Evolutionary conservation across 1,140 invertebrate species (phyloP), one percentile per base, ranked within the genome.

Genomic region (Rhyacophila brunnea): DNA sequence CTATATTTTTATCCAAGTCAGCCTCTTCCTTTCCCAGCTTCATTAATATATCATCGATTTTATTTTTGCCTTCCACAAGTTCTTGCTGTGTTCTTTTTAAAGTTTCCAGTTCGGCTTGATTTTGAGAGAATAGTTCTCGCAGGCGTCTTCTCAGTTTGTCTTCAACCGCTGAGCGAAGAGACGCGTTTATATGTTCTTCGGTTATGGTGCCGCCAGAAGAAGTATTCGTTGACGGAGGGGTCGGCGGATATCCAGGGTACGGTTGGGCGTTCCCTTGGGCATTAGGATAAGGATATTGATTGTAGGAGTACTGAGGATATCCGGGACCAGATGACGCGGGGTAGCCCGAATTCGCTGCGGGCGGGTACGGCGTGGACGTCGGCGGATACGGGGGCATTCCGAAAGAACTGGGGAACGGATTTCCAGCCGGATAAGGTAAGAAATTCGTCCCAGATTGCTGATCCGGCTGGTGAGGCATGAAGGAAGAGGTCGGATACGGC

Each of bases 101-200:
- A 10, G 93, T 95, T 71, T 97, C 91, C 60, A 96, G 82, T 78
- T 98, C 95, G 11, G 93, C 95, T 80, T 93, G 85, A 64, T 90
- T 86, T 73, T 96, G 92, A 60, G 89, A 90, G 65, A 91, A 90
- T 68, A 92, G 88, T 71, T 99, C 96, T 60, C 91, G 87, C 40
- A 98, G 80, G 57, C 89, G 83, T 53, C 92, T 81, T 66, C 88
- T 85, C 48, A 99, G 67, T 80, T 96, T 97, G 71, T 99, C 95
- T 77, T 96, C 93, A 0, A 98, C 92, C 13, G 96, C 96, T 45
- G 93, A 95, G 1, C 98, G 74, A 7, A 99, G 77, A 18, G 96
- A 98, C 38, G 90, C 92, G 69, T 92, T 87, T 44, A 99, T 93
- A 71, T 98, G 95, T 70, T 96, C 94, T 69, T 97, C 93, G 38